phyloP scores from a whole-genome alignment of 2,113 vertebrate species.

The Athene cunicularia region DNA sequence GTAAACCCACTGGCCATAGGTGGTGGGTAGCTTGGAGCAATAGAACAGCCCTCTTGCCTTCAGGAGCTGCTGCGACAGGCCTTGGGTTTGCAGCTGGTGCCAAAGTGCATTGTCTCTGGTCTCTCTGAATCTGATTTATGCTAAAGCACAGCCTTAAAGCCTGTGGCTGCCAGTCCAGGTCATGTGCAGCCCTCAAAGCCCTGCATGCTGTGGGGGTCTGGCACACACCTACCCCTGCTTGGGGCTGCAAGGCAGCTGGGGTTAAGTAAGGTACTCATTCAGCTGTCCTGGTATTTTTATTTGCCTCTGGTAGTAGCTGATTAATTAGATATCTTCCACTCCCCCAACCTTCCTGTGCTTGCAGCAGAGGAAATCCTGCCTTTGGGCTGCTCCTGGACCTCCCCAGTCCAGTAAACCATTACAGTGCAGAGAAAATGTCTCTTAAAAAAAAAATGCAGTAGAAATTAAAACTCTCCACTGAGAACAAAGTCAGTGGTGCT shows the following conservation, averaged over 20 bases:
- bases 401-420: neutral
- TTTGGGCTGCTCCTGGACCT: neutral
- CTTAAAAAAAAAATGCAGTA: neutral
- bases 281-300: neutral
- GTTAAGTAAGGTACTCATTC: neutral
- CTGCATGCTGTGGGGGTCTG: neutral
- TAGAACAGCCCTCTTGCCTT: neutral
- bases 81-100: neutral
- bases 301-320: neutral
- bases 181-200: neutral
- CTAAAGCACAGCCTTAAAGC: neutral
- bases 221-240: neutral
- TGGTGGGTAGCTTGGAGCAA: neutral
- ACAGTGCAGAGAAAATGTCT: neutral
- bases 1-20: neutral
- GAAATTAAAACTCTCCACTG: constrained; percentile 40
- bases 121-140: neutral
- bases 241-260: neutral
- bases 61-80: neutral
- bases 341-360: neutral
- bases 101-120: neutral
- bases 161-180: neutral
- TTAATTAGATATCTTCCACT: neutral
- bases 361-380: neutral
- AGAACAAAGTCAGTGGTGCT: constrained; percentile 30